A percentile compares a stretch with the other conserved stretches of the same genome.
Evolutionary conservation across 2,113 vertebrate genomes (phyloP).

Genomic region (Colistium nudipinnis): DNA sequence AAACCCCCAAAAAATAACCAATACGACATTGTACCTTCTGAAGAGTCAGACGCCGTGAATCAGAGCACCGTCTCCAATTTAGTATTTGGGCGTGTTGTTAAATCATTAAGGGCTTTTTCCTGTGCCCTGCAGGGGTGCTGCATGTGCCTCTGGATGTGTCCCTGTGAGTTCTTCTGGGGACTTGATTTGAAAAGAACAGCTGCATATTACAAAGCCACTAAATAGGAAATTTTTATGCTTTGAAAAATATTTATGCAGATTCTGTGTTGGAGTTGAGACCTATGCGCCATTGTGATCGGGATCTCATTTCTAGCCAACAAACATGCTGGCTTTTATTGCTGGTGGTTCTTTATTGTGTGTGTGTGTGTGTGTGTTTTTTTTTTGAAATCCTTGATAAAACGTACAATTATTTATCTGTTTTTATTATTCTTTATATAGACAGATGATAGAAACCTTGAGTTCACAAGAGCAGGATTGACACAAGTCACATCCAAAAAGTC

Average conservation of each 20-base stretch:
- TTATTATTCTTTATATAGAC: no score
- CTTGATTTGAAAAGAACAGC: not conserved
- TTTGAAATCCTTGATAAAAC: no score
- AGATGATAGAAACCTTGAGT: no score
- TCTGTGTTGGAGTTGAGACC: not conserved
- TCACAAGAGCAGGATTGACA: no score
- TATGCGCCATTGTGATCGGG: not conserved
- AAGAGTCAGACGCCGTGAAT: constrained; percentile 36
- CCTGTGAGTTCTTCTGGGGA: not conserved
- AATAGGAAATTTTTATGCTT: not conserved
- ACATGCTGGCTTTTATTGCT: no score
- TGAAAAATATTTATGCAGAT: not conserved
- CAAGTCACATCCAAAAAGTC: no score
- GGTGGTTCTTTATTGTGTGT: no score
- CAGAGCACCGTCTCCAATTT: constrained; percentile 34
- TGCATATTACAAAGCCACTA: not conserved
- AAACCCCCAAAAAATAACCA: constrained; percentile 24
- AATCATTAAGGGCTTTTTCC: constrained; percentile 15
- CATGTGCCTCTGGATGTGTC: constrained; percentile 12
- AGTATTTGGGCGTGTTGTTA: constrained; percentile 7
- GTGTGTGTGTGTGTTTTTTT: not conserved
- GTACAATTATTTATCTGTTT: no score
- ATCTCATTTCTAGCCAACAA: no score
- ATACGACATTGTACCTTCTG: constrained; percentile 2
- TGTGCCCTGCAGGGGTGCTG: not conserved